Evolutionary conservation across 2,888 invertebrate species (phyloP).

Genomic region (Eristalis intricaria): DNA sequence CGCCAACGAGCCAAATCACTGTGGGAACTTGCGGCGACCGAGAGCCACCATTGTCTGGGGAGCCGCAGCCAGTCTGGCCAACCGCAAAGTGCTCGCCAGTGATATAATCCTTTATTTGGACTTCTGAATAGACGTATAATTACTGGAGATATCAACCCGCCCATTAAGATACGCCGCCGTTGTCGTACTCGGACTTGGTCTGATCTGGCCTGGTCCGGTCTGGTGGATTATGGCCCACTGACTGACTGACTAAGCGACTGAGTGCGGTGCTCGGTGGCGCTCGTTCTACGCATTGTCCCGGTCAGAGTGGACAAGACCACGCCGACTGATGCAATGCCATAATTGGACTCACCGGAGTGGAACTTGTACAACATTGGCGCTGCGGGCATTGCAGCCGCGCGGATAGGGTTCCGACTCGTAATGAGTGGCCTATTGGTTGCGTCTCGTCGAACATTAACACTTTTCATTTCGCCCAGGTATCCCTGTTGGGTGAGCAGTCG

Average conservation of each 20-base stretch:
- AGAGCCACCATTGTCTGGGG: slow-evolving; percentile 52
- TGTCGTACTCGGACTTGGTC: neutral
- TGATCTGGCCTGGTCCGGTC: slow-evolving; percentile 13
- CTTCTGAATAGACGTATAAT: slow-evolving; percentile 47
- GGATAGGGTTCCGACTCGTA: slow-evolving; percentile 6
- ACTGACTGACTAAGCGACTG: slow-evolving; percentile 51
- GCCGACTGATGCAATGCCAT: slow-evolving; percentile 65
- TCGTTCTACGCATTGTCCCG: slow-evolving; percentile 66
- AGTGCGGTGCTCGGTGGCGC: slow-evolving; percentile 18
- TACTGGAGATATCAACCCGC: slow-evolving; percentile 49
- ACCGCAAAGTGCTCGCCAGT: slow-evolving; percentile 44
- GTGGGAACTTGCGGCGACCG: slow-evolving; percentile 54
- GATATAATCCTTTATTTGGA: slow-evolving; percentile 64
- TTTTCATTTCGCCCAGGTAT: neutral
- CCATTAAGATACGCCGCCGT: slow-evolving; percentile 15
- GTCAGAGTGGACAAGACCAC: slow-evolving; percentile 40
- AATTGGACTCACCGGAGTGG: slow-evolving; percentile 69
- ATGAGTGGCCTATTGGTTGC: slow-evolving; percentile 22
- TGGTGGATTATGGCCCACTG: slow-evolving; percentile 57
- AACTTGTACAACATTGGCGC: slow-evolving; percentile 61
- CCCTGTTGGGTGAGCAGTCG: neutral
- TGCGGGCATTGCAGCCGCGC: slow-evolving; percentile 37
- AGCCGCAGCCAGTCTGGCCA: slow-evolving; percentile 26
- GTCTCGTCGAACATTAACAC: neutral
- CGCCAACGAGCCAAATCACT: slow-evolving; percentile 38